Percentiles rank a stretch among this genome's conserved stretches.
Conservation (phyloP, 2,888 invertebrate species). For the Anodontia alba region DNA sequence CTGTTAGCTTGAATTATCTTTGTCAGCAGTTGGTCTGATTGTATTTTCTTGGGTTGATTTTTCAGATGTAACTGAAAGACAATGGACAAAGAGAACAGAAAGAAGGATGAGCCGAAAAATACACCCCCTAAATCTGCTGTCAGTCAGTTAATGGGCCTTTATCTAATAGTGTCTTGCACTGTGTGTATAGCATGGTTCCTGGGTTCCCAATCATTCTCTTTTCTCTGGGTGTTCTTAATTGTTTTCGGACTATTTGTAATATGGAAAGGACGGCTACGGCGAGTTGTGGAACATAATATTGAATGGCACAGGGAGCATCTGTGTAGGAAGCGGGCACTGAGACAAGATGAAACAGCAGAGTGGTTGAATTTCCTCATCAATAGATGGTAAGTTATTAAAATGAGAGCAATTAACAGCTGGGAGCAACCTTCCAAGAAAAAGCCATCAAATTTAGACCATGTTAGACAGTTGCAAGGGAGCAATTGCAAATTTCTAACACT, state of each 20-base stretch:
- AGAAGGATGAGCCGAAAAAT: background rate
- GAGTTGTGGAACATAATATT: conserved; percentile 77
- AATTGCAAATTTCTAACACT: too few relatives aligned
- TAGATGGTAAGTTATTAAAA: conserved; percentile 85
- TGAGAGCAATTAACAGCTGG: too few relatives aligned
- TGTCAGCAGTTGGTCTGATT: too few relatives aligned
- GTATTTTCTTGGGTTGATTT: too few relatives aligned
- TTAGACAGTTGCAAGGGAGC: too few relatives aligned
- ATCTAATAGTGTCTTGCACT: conserved; percentile 78
- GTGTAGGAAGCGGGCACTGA: conserved; percentile 85
- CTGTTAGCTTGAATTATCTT: too few relatives aligned
- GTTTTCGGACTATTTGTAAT: conserved; percentile 78
- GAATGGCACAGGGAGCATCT: conserved; percentile 82
- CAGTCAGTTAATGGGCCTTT: conserved; percentile 78
- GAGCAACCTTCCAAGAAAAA: too few relatives aligned
- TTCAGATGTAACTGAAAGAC: background rate
- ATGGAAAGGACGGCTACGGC: conserved; percentile 80
- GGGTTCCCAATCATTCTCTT: conserved; percentile 78
- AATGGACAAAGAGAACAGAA: conserved; percentile 1
- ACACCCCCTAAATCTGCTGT: conserved; percentile 51
- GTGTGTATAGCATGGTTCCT: conserved; percentile 78
- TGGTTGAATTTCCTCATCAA: conserved; percentile 87
- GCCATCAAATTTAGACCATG: too few relatives aligned
- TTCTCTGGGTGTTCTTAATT: conserved; percentile 81
- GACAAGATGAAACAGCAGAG: conserved; percentile 87